Base-by-base conservation (phyloP, 2,888 invertebrate genomes). In the Parnassius glacialis region DNA sequence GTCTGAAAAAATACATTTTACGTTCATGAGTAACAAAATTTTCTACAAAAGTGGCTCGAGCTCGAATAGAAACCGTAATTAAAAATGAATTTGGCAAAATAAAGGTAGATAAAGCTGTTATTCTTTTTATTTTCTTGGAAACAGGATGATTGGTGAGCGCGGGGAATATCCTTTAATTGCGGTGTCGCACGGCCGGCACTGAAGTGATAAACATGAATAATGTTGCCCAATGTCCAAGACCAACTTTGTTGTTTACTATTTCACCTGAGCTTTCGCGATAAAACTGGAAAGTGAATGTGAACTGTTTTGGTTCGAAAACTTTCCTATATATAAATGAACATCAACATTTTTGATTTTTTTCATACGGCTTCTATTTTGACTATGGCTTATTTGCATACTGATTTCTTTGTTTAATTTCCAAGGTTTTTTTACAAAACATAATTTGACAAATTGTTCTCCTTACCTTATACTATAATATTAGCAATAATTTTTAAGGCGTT, bases 161-260 rank as follows among this genome's bases (percentile, higher is more conserved):
- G 66, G 72, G 77, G 71, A 70, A 84, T 54, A 84, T 85, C 78
- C 81, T 83, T 82, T 90, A 90, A 90, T 90, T 90, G 88, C 85
- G 84, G 83, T 74, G 79, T 83, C 84, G 78, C 73, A 73, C 70
- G 71, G 74, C 71, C 53, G 62, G 72, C 67, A 71, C 72, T 71
- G 70, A 70, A 66, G 74, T 80, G 90, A 90, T 90, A 90, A 90
- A 89, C 89, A 84, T 89, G 90, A 90, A 87, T 89, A 84, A 90
- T 89, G 89, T 84, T 80, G 75, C 71, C 75, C 79, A 74, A 80
- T 84, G 89, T 84, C 87, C 87, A 78, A 84, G 84, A 81, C 68
- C 68, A 79, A 87, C 83, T 88, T 84, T 83, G 84, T 87, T 84
- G 83, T 81, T 84, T 82, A 80, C 77, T 83, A 80, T 84, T 83